phyloP scores from a whole-genome alignment of 2,888 invertebrate genomes.

The Hirtodrosophila duncani region DNA sequence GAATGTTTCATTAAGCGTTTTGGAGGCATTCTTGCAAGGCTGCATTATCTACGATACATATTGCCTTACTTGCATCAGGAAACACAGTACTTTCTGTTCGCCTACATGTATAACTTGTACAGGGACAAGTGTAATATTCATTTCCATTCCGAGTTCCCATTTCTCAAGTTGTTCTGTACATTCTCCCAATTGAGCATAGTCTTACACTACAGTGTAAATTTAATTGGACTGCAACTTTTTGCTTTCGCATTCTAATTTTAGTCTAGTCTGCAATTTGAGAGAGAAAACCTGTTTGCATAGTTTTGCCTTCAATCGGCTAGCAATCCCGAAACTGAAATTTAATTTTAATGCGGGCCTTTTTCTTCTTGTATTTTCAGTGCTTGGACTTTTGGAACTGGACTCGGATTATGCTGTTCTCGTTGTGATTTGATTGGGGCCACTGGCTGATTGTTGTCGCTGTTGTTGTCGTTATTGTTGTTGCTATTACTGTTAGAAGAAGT shows the following conservation, averaged over 20 bases:
- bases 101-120: too few species aligned
- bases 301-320: neutral
- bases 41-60: too few species aligned
- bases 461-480: constrained; percentile 20
- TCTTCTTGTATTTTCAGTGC: constrained; percentile 22
- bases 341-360: constrained; percentile 14
- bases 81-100: too few species aligned
- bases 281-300: constrained; percentile 41
- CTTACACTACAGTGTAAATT: too few species aligned
- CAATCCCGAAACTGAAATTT: constrained; percentile 16
- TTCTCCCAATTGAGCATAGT: too few species aligned
- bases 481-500: constrained; percentile 41
- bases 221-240: constrained; percentile 16
- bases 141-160: too few species aligned
- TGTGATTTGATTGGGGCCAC: constrained; percentile 50
- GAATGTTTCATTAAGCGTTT: too few species aligned
- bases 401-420: constrained; percentile 19
- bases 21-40: too few species aligned
- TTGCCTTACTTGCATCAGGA: too few species aligned
- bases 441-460: constrained; percentile 25
- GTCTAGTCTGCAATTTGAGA: too few species aligned
- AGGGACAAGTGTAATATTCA: too few species aligned
- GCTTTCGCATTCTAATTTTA: constrained; percentile 30
- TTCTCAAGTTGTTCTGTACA: too few species aligned
- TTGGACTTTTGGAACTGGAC: constrained; percentile 15